Evolutionary conservation across 2,797 vertebrate species (phyloP).

Genomic region (Tenualosa ilisha): DNA sequence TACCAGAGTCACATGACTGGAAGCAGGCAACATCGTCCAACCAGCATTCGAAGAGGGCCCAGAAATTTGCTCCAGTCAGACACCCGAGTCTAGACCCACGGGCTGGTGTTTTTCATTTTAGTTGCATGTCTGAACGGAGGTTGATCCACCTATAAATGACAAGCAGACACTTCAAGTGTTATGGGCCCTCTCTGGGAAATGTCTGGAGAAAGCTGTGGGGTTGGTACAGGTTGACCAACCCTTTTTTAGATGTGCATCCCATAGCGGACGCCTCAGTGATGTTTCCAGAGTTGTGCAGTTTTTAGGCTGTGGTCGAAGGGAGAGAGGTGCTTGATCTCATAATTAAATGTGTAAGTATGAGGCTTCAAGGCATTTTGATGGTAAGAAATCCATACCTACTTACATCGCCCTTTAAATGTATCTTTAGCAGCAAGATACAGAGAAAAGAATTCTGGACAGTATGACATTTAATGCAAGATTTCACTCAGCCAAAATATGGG

Average conservation of each 20-base stretch:
- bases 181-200: background rate
- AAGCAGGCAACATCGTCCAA: background rate
- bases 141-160: slow-evolving; percentile 12
- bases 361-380: background rate
- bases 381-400: background rate
- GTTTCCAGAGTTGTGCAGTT: background rate
- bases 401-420: background rate
- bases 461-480: background rate
- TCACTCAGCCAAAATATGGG: background rate
- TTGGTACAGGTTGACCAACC: background rate
- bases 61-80: background rate
- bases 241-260: background rate
- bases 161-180: background rate
- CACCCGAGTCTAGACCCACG: background rate
- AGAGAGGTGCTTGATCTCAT: background rate
- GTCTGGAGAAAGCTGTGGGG: background rate
- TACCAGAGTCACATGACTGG: slow-evolving; percentile 32
- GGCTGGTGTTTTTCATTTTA: background rate
- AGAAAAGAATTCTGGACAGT: background rate
- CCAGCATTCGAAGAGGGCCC: background rate
- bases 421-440: background rate
- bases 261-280: background rate
- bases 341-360: background rate
- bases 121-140: slow-evolving; percentile 8
- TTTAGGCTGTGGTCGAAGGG: background rate